phyloP scores from a whole-genome alignment of 2,888 invertebrate genomes.

The Tinea trinotella region DNA sequence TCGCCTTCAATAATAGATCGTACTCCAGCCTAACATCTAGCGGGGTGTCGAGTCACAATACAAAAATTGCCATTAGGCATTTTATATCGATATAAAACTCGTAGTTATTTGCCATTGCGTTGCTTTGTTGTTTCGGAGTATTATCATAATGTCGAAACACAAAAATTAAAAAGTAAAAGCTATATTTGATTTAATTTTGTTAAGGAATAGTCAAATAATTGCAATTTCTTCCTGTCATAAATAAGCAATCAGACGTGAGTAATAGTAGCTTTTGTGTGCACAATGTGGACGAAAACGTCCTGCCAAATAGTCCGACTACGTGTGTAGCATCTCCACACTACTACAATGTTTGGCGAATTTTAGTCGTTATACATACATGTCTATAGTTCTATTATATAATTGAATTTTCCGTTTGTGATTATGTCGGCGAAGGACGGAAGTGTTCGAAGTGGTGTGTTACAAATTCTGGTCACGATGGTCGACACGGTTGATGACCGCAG shows the following conservation, averaged over 20 bases:
- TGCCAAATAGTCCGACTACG: conserved; percentile 63
- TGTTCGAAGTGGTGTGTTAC: conserved; percentile 50
- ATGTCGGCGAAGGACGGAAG: conserved; percentile 59
- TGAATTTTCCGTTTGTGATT: conserved; percentile 67
- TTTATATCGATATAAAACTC: too few species aligned
- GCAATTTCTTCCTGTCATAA: conserved; percentile 70
- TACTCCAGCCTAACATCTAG: too few species aligned
- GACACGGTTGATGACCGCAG: conserved; percentile 48
- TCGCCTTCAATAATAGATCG: too few species aligned
- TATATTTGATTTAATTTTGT: too few species aligned
- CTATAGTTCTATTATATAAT: conserved; percentile 30
- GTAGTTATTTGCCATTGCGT: too few species aligned
- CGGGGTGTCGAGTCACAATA: too few species aligned
- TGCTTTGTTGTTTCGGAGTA: too few species aligned
- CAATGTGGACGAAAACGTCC: conserved; percentile 40
- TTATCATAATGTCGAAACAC: too few species aligned
- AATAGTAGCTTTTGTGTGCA: conserved; percentile 65
- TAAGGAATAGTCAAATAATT: conserved; percentile 56
- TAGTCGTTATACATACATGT: neutral
- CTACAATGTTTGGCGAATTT: conserved; percentile 20
- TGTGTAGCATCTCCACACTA: conserved; percentile 41
- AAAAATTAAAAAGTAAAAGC: too few species aligned
- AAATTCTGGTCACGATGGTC: conserved; percentile 50
- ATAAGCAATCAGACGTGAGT: conserved; percentile 63
- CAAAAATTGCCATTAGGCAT: too few species aligned